A percentile compares a stretch with the other conserved stretches of the same genome.
These are phyloP conservation scores for Neolamprologus fasciatus DNA, from an alignment of 2,113 vertebrate species.

Conservation along the genomic window DNA sequence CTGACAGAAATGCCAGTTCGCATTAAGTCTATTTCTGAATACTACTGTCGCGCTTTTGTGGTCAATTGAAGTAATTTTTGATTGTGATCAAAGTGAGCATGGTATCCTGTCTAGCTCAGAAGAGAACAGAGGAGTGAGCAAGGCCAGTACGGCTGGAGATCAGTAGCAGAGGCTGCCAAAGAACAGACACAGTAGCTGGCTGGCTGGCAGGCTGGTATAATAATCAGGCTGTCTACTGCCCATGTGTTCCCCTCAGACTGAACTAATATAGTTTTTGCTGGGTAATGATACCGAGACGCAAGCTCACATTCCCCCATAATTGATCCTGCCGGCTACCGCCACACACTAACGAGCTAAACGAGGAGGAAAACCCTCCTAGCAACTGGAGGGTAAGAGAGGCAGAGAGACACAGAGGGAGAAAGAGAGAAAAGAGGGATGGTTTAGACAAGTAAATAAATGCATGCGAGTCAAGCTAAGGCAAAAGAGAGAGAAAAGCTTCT, in stretches of 20 bases:
- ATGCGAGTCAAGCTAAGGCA: constrained; percentile 42
- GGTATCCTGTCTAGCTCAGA: neutral
- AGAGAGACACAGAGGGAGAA: constrained; percentile 20
- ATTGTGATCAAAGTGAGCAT: constrained; percentile 35
- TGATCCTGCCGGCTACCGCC: constrained; percentile 67
- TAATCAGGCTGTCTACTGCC: constrained; percentile 41
- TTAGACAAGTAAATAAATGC: constrained; percentile 57
- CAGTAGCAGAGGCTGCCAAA: constrained; percentile 31
- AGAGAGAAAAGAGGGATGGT: neutral
- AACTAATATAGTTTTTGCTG: constrained; percentile 70
- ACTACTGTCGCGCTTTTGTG: neutral
- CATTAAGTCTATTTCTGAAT: neutral
- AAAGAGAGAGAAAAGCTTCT: constrained; percentile 34
- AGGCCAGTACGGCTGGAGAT: constrained; percentile 30
- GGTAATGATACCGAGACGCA: constrained; percentile 65
- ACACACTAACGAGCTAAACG: constrained; percentile 70
- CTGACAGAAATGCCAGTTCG: neutral
- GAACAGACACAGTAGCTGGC: constrained; percentile 32
- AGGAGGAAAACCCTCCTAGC: constrained; percentile 62
- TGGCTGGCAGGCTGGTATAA: constrained; percentile 36
- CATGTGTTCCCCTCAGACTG: constrained; percentile 64
- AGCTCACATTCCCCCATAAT: constrained; percentile 68
- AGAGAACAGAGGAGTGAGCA: neutral
- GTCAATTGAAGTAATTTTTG: constrained; percentile 22
- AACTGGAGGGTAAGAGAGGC: constrained; percentile 36